phyloP scores from a whole-genome alignment of 53 echinoderm and acorn worm species.

The Temnopleurus reevesii region DNA sequence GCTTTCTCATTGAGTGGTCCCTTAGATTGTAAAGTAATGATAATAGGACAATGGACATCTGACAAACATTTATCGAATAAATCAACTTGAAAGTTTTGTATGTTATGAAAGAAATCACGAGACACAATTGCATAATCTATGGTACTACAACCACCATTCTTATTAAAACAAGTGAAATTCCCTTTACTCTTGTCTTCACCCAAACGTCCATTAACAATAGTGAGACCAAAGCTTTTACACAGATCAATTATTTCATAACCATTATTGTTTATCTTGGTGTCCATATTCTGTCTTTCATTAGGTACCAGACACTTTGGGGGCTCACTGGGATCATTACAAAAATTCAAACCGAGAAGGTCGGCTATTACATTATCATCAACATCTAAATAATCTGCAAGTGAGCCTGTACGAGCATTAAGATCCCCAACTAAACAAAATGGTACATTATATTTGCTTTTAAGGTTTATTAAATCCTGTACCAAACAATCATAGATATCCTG shows the following conservation, averaged over 20 bases:
- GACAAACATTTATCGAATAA: no score
- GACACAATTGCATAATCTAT: no score
- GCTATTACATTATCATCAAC: conserved; percentile 3
- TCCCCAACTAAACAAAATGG: conserved; percentile 27
- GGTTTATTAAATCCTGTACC: background rate
- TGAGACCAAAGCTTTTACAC: background rate
- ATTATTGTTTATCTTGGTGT: no score
- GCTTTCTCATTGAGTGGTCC: no score
- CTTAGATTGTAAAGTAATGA: no score
- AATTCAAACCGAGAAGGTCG: conserved; percentile 15
- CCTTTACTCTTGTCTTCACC: background rate
- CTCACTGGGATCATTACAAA: background rate
- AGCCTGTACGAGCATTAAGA: conserved; percentile 14
- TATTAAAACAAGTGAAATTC: conserved; percentile 1
- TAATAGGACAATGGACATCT: no score
- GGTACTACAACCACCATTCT: no score
- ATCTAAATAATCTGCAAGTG: conserved; percentile 30
- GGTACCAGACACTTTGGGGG: no score
- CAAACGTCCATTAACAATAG: background rate
- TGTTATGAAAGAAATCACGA: no score
- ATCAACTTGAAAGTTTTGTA: no score
- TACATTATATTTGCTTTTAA: conserved; percentile 18
- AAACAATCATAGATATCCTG: no score
- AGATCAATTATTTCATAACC: background rate
- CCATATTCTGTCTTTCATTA: no score